Evolutionary conservation across 2,113 vertebrate genomes (phyloP), one percentile per base, ranked within the genome.

Genomic region (Calyptomena viridis): DNA sequence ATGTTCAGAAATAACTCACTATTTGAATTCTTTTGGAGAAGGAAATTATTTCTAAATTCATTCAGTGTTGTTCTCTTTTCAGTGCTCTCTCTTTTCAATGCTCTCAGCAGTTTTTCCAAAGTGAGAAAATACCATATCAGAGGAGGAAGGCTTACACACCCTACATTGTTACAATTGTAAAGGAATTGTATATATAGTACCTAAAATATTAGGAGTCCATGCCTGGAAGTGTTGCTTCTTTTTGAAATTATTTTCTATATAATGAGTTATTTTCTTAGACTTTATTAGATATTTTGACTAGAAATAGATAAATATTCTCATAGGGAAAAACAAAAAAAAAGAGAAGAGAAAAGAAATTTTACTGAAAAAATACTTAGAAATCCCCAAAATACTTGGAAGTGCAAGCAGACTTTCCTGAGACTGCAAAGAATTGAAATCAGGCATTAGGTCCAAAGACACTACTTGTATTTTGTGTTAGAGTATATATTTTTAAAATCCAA

Each of bases 41-140:
- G 10, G 27, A 58, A 81, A 42, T 37, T 11, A 35, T 49, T 85
- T 53, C 20, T 68, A 28, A 74, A 58, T 44, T 75, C 14, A 59
- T 64, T 53, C 40, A 81, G 23, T 23, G 6, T 50, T 72, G 5
- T 0, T 1, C 16, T 58, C 11, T 79, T 73, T 78, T 64, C 39
- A 52, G 44, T 6, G 3, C 18, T 60, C 0, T 1, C 16, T 58
- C 11, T 79, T 73, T 78, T 64, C 39, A 52, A 42, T 6, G 3
- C 18, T 60, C 15, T 75, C 39, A 84, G 55, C 13, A 74, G 22
- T 56, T 56, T 94, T 83, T 73, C 47, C 23, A 28, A 35, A 5
- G 6, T n/a, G 18, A 81, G 33, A 82, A 76, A 28, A 67, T 5
- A 23, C 33, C 11, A 4, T 30, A 35, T 39, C 50, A 56, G 80